Conservation (phyloP, 2,888 invertebrate species). For the Ochropleura plecta region DNA sequence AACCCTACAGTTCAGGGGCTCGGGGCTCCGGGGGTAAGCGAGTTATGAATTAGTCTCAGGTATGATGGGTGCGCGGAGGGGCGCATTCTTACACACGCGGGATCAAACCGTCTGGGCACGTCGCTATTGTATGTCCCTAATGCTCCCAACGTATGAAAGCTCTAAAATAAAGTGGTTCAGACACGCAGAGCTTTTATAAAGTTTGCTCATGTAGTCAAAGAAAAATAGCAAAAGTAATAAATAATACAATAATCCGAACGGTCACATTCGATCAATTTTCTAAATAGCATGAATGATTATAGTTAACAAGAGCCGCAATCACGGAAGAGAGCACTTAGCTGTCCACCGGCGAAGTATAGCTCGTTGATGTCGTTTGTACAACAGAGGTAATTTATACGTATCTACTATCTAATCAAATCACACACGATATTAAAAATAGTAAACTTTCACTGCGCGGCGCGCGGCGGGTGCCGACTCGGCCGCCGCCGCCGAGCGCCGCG, state of each 20-base stretch:
- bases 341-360: slow-evolving; percentile 42
- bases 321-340: slow-evolving; percentile 52
- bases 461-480: slow-evolving; percentile 26
- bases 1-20: slow-evolving; percentile 48
- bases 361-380: slow-evolving; percentile 64
- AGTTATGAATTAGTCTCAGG: slow-evolving; percentile 69
- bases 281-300: slow-evolving; percentile 51
- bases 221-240: slow-evolving; percentile 24
- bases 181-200: slow-evolving; percentile 1
- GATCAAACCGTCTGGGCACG: slow-evolving; percentile 57
- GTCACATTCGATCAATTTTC: slow-evolving; percentile 33
- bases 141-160: slow-evolving; percentile 13
- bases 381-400: slow-evolving; percentile 67
- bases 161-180: slow-evolving; percentile 18
- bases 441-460: slow-evolving; percentile 72
- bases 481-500: slow-evolving; percentile 52
- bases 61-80: slow-evolving; percentile 63
- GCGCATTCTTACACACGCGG: slow-evolving; percentile 56
- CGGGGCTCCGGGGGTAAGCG: slow-evolving; percentile 55
- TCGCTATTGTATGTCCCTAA: slow-evolving; percentile 49
- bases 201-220: neutral
- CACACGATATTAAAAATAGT: slow-evolving; percentile 67
- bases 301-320: slow-evolving; percentile 55
- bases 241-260: slow-evolving; percentile 30
- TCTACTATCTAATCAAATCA: slow-evolving; percentile 68